These are phyloP conservation scores for Herminia tarsipennalis DNA, from an alignment of 2,888 invertebrate genomes.

Conservation along the genomic window DNA sequence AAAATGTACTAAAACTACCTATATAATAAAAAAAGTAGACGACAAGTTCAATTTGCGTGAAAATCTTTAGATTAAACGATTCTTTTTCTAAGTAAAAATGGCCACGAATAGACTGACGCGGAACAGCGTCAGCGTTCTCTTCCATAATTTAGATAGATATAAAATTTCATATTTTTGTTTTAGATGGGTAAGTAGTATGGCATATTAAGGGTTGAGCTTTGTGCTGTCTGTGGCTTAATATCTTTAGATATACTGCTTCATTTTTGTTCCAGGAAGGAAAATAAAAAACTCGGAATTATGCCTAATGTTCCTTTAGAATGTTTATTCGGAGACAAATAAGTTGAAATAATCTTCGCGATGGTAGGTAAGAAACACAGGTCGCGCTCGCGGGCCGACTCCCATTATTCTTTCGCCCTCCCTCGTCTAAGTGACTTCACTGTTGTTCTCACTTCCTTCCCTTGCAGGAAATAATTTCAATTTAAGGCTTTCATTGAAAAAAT, in stretches of 20 bases:
- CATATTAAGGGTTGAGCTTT: constrained; percentile 6
- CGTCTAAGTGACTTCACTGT: constrained; percentile 74
- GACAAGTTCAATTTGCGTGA: no score
- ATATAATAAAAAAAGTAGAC: no score
- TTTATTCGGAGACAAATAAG: constrained; percentile 69
- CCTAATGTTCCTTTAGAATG: constrained; percentile 57
- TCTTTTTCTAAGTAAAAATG: no score
- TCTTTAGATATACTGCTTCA: constrained; percentile 21
- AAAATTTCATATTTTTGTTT: no score
- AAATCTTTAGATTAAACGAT: no score
- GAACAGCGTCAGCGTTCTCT: no score
- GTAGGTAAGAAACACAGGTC: constrained; percentile 52
- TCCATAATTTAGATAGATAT: no score
- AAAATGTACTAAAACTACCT: no score
- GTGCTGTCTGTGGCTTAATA: constrained; percentile 28
- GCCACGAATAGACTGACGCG: no score
- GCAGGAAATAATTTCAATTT: constrained; percentile 73
- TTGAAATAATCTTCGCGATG: constrained; percentile 64
- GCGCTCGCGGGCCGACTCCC: constrained; percentile 53
- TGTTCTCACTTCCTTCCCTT: constrained; percentile 74
- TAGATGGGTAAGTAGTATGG: no score
- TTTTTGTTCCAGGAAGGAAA: constrained; percentile 46
- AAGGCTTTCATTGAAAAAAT: constrained; percentile 63
- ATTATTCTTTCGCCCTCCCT: constrained; percentile 73
- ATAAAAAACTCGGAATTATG: constrained; percentile 54